A percentile compares a stretch with the other conserved stretches of the same genome.
Conservation (phyloP, 2,888 invertebrate species). For the Meliscaeva auricollis region DNA sequence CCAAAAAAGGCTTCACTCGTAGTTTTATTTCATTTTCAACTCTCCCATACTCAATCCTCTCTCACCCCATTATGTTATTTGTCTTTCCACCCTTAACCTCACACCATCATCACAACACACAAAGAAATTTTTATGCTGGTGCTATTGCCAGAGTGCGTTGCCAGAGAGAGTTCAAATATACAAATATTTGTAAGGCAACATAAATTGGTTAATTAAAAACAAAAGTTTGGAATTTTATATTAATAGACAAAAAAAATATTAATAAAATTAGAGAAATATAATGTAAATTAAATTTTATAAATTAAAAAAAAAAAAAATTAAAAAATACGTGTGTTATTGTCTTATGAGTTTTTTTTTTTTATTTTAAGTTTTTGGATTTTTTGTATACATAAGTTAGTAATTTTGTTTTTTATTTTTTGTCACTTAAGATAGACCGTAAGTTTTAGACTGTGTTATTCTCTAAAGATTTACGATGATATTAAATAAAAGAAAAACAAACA, state of each 20-base stretch:
- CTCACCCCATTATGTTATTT: constrained; percentile 22
- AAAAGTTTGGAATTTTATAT: constrained; percentile 21
- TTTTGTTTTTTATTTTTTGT: constrained; percentile 20
- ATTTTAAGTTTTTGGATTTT: neutral
- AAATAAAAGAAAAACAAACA: constrained; percentile 15
- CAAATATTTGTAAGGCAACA: neutral
- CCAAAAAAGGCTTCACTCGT: constrained; percentile 49
- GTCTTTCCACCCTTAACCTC: neutral
- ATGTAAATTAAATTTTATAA: constrained; percentile 20
- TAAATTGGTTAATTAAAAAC: constrained; percentile 22
- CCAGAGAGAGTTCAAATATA: constrained; percentile 7
- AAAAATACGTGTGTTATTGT: constrained; percentile 49
- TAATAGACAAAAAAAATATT: neutral
- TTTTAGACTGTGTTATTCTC: constrained; percentile 76
- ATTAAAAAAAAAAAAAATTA: constrained; percentile 1
- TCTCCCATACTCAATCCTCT: constrained; percentile 3
- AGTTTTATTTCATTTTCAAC: constrained; percentile 42
- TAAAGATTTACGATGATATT: constrained; percentile 75
- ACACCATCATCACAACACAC: neutral
- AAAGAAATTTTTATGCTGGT: neutral
- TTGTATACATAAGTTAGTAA: neutral
- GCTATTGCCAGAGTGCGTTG: constrained; percentile 11
- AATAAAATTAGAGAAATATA: constrained; percentile 4
- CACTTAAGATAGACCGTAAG: constrained; percentile 71
- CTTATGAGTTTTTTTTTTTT: constrained; percentile 39